Evolutionary conservation across 2,888 invertebrate genomes (phyloP), one percentile per base, ranked within the genome.

Genomic region (Mimachlamys varia): DNA sequence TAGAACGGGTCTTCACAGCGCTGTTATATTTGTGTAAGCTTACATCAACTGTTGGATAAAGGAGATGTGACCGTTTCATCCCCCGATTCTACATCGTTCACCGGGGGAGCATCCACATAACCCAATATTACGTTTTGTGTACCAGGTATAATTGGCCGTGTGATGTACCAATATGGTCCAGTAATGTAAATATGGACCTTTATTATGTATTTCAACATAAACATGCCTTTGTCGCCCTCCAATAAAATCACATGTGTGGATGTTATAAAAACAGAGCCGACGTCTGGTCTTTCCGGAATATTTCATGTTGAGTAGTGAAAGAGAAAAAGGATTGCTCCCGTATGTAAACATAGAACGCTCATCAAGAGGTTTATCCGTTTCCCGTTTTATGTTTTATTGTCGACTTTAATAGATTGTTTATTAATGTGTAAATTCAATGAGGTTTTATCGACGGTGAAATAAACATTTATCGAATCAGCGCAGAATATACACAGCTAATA

Each of bases 201-300:
- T 76, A 76, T 76, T 19, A 76, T 76, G 76, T 76, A 33, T 76
- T 76, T 27, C 33, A 76, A 76, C 13, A 76, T 10, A 76, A 76
- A 76, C 17, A 13, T 15, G 33, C 33, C 76, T 76, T 76, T 76
- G 76, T 76, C 76, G 33, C 12, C 33, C 12, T 27, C 76, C 76
- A 76, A 76, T 76, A 76, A 76, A 27, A 76, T 27, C 33, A 76
- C 33, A 76, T 76, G 76, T 76, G 76, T 76, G 76, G 15, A 76
- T 33, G 15, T 76, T 33, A 33, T 76, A 76, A 76, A 76, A 76
- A 76, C 27, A 22, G 15, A 76, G 10, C 76, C 76, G 7, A 33
- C 27, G 76, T 76, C 76, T 76, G 76, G 76, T 76, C 27, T 76
- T 76, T 76, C 10, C 76, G 76, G 76, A 76, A 76, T 22, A 13